Evolutionary conservation across 2,113 vertebrate genomes (phyloP), one percentile per base, ranked within the genome.

Genomic region (Sebastes schlegelii): DNA sequence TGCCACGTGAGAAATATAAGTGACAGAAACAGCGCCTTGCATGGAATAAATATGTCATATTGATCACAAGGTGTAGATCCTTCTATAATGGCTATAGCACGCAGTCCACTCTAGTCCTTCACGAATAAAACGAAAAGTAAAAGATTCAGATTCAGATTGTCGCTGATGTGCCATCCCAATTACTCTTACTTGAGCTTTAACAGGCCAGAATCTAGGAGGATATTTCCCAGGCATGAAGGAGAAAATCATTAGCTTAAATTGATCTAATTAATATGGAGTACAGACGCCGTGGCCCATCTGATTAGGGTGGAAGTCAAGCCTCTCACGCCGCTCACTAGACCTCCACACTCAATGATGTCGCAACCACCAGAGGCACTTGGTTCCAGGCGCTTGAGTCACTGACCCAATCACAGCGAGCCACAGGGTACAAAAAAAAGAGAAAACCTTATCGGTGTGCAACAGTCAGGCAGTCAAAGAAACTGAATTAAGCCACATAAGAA

Each of bases 381-480:
- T 97, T 96, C 80, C 95, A 93, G 49, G 94, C 95, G 86, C 95
- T 96, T 83, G 96, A 96, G 23, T 96, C 95, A 46, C 95, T 91
- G 90, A 97, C 95, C 81, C 96, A 96, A 88, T 95, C 95, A 95
- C 95, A 76, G 14, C 34, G 60, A 85, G 61, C 57, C 58, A 64
- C 17, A 45, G n/a, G 13, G 12, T 54, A 7, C 6, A 66, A 40
- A n/a, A 68, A 40, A 40, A 42, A 57, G 52, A 63, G 63, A 52
- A 76, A 75, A 45, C 3, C 21, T 63, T 63, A 73, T 77, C 67
- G 42, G 10, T 58, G 48, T 52, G 61, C 23, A 74, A 42, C 77
- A 84, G 61, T 21, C 10, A 71, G 46, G 45, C 12, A 43, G 19
- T 67, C 23, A 58, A n/a, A 55, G 1, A 54, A 57, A 76, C 58